Percentiles rank a stretch among this genome's conserved stretches.
phyloP scores from a whole-genome alignment of 2,113 vertebrate genomes.

The Engystomops pustulosus region DNA sequence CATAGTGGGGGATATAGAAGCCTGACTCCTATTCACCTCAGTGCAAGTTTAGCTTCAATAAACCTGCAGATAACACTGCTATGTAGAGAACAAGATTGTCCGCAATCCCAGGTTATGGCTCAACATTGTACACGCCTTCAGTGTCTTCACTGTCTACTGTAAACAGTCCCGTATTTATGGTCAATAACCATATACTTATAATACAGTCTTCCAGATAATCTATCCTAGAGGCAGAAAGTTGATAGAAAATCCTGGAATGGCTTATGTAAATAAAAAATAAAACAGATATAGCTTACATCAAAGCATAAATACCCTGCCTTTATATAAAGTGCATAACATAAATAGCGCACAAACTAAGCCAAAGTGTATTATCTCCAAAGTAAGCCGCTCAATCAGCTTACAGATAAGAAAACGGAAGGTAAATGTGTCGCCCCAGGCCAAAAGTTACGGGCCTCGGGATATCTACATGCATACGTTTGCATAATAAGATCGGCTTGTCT shows the following conservation, averaged over 20 bases:
- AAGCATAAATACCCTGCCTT: background rate
- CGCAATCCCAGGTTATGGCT: no score
- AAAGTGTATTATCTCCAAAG: conserved; percentile 1
- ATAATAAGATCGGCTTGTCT: background rate
- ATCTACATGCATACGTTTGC: conserved; percentile 4
- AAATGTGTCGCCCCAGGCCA: conserved; percentile 12
- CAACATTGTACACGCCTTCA: no score
- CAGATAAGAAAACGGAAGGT: background rate
- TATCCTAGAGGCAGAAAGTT: background rate
- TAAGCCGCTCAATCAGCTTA: background rate
- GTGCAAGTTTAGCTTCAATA: no score
- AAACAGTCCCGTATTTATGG: background rate
- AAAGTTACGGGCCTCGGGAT: background rate
- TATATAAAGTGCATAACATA: background rate
- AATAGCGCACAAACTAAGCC: background rate
- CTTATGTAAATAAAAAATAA: background rate
- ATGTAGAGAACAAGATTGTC: no score
- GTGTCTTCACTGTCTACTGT: no score
- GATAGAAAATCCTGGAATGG: background rate
- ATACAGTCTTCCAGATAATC: background rate
- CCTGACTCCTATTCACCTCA: no score
- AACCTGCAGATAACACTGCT: no score
- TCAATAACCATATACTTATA: background rate
- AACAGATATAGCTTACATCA: background rate
- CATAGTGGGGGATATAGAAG: no score